Evolutionary conservation across 2,113 vertebrate genomes (phyloP).

Genomic region (Anser cygnoides): DNA sequence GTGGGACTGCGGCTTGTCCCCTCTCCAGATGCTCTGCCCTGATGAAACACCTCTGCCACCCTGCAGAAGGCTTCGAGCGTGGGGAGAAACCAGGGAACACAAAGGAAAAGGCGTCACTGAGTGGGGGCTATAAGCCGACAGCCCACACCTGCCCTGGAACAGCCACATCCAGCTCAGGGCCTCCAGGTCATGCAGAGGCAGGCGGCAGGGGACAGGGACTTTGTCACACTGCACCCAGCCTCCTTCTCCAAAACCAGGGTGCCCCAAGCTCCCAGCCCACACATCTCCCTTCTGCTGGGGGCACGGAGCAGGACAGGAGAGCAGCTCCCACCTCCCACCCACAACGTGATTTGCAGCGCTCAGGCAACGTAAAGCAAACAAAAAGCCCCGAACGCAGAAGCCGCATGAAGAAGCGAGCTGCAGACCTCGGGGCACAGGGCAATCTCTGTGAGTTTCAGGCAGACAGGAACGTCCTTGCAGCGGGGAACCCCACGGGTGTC

Average conservation of each 20-base stretch:
- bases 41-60: neutral
- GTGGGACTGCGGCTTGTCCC: neutral
- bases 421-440: neutral
- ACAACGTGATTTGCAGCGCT: neutral
- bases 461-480: neutral
- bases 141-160: neutral
- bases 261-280: accelerated
- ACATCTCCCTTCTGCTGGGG: neutral
- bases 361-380: neutral
- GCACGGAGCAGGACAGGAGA: neutral
- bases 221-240: neutral
- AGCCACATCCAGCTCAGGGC: neutral
- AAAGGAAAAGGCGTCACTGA: neutral
- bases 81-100: neutral
- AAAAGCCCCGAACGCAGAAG: neutral
- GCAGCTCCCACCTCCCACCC: neutral
- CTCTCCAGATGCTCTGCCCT: neutral
- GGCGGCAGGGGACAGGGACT: neutral
- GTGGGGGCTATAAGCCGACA: neutral
- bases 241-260: neutral
- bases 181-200: too few relatives aligned
- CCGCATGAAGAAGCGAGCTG: neutral
- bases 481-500: neutral
- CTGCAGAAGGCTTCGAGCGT: neutral
- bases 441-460: neutral